Percentiles rank a stretch among this genome's conserved stretches.
Evolutionary conservation across 37 sponge, comb jelly and placozoan species (phyloP).

Genomic region (Agelas oroides): DNA sequence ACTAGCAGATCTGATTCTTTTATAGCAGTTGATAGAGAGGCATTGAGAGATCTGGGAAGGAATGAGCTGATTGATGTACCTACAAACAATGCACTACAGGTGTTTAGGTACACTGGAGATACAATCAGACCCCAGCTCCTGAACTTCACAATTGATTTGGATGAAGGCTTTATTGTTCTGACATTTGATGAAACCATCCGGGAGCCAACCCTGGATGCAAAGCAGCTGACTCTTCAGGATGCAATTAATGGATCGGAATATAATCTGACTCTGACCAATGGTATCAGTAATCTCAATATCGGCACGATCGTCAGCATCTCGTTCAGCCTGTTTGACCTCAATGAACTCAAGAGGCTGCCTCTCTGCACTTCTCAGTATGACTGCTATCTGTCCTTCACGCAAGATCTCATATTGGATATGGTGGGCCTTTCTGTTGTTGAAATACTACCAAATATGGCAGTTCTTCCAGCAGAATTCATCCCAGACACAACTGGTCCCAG

Average conservation of each 20-base stretch:
- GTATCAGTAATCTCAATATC: slow-evolving; percentile 64
- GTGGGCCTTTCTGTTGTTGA: slow-evolving; percentile 51
- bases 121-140: slow-evolving; percentile 61
- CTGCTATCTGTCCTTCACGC: slow-evolving; percentile 81
- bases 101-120: slow-evolving; percentile 51
- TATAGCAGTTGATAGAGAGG: slow-evolving; percentile 76
- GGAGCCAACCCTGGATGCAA: slow-evolving; percentile 72
- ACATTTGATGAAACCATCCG: slow-evolving; percentile 87
- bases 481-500: slow-evolving; percentile 78
- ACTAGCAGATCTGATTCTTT: slow-evolving; percentile 64
- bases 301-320: slow-evolving; percentile 47
- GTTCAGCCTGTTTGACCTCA: slow-evolving; percentile 72
- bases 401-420: slow-evolving; percentile 82
- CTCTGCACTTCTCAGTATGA: slow-evolving; percentile 65
- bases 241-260: neutral
- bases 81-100: slow-evolving; percentile 44
- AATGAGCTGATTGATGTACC: slow-evolving; percentile 76
- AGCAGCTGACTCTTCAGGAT: slow-evolving; percentile 69
- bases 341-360: slow-evolving; percentile 68
- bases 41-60: slow-evolving; percentile 71
- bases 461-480: slow-evolving; percentile 20
- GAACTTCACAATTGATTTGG: slow-evolving; percentile 80
- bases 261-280: slow-evolving; percentile 63
- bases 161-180: slow-evolving; percentile 64
- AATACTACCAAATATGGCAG: slow-evolving; percentile 33